phyloP scores from a whole-genome alignment of 2,113 vertebrate genomes.

The Rhadina sibilatrix region DNA sequence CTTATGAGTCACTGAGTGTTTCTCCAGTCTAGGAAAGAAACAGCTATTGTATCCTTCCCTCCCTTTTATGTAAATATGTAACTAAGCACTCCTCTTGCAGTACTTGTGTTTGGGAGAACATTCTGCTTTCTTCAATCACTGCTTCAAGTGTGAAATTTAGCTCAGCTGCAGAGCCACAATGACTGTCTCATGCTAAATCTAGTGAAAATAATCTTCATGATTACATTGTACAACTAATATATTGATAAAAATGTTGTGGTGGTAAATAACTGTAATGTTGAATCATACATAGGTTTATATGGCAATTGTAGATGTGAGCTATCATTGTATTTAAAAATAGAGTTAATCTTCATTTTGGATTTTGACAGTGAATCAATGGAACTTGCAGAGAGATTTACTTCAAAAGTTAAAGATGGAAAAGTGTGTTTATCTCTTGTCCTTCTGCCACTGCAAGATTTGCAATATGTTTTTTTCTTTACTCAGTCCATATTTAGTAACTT shows the following conservation, averaged over 20 bases:
- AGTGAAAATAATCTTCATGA: neutral
- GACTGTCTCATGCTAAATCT: neutral
- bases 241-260: neutral
- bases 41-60: neutral
- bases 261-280: neutral
- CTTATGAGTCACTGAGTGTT: neutral
- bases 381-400: neutral
- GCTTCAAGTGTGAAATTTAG: constrained; percentile 15
- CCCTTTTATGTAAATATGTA: neutral
- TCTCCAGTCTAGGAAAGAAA: neutral
- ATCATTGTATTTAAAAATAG: neutral
- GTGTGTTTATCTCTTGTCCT: constrained; percentile 5
- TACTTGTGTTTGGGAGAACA: neutral
- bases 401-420: constrained; percentile 1
- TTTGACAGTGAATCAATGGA: constrained; percentile 1
- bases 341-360: neutral
- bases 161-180: neutral
- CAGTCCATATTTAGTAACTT: neutral
- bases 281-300: neutral
- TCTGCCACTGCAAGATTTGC: neutral
- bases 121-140: neutral
- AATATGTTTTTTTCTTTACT: neutral
- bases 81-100: neutral
- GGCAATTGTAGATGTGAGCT: neutral
- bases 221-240: neutral